phyloP scores from a whole-genome alignment of 1,140 invertebrate species.

The Heliconius nattereri region DNA sequence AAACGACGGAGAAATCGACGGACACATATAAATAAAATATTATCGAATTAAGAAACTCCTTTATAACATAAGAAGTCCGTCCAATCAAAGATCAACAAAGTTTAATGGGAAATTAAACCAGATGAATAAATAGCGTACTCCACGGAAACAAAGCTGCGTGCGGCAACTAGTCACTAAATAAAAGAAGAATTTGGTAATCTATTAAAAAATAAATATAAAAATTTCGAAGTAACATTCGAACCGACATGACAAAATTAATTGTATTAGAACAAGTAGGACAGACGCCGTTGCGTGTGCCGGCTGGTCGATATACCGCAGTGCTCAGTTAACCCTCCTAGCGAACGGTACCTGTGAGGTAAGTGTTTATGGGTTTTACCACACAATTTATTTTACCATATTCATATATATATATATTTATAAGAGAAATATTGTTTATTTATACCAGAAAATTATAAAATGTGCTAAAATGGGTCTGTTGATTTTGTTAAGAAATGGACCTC shows the following conservation, averaged over 20 bases:
- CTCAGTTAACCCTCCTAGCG: constrained; percentile 28
- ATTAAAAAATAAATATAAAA: not conserved
- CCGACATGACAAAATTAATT: constrained; percentile 27
- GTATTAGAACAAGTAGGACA: constrained; percentile 35
- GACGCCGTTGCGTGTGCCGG: constrained; percentile 25
- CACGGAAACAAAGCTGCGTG: too few species aligned
- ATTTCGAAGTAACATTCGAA: not conserved
- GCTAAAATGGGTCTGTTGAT: not conserved
- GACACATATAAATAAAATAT: too few species aligned
- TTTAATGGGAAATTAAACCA: too few species aligned
- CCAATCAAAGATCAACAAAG: too few species aligned
- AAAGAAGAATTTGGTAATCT: not conserved
- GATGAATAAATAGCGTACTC: too few species aligned
- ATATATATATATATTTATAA: not conserved
- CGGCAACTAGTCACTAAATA: too few species aligned
- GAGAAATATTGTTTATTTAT: not conserved
- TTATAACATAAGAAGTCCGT: too few species aligned
- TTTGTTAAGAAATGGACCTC: not conserved
- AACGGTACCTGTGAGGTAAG: constrained; percentile 30
- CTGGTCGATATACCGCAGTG: constrained; percentile 65
- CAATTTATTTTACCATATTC: constrained; percentile 5
- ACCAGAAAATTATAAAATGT: not conserved
- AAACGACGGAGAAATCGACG: too few species aligned
- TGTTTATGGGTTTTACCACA: constrained; percentile 14
- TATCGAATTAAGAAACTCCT: too few species aligned